These are phyloP conservation scores for Ischnura elegans DNA, from an alignment of 2,888 invertebrate genomes.

Conservation along the genomic window DNA sequence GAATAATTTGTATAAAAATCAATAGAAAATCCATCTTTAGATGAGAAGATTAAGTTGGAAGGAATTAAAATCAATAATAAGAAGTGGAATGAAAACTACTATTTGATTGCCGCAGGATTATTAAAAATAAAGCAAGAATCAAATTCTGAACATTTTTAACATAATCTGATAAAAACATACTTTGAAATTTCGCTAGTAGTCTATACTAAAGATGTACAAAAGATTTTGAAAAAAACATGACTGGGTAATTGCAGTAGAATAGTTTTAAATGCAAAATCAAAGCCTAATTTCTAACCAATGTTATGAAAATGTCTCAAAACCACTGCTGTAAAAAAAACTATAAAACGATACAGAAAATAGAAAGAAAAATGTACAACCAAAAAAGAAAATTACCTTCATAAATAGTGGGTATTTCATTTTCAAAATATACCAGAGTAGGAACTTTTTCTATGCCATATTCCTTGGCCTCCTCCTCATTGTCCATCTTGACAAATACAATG, in stretches of 20 bases:
- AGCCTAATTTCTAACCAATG: too few relatives aligned
- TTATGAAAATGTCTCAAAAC: neutral
- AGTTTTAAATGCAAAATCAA: neutral
- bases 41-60: too few relatives aligned
- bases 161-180: too few relatives aligned
- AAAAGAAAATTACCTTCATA: constrained; percentile 76
- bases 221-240: neutral
- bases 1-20: too few relatives aligned
- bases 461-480: constrained; percentile 92
- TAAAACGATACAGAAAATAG: neutral
- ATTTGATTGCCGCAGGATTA: too few relatives aligned
- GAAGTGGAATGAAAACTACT: too few relatives aligned
- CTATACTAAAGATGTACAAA: too few relatives aligned
- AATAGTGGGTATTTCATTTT: constrained; percentile 77
- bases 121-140: too few relatives aligned
- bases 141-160: too few relatives aligned
- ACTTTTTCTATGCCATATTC: constrained; percentile 95
- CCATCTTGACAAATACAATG: constrained; percentile 95
- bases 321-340: neutral
- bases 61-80: too few relatives aligned
- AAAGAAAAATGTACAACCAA: neutral
- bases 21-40: too few relatives aligned
- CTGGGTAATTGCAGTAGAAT: neutral
- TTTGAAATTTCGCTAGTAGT: neutral
- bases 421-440: constrained; percentile 89